Evolutionary conservation across 1,140 invertebrate genomes (phyloP).

Genomic region (Cotesia glomerata): DNA sequence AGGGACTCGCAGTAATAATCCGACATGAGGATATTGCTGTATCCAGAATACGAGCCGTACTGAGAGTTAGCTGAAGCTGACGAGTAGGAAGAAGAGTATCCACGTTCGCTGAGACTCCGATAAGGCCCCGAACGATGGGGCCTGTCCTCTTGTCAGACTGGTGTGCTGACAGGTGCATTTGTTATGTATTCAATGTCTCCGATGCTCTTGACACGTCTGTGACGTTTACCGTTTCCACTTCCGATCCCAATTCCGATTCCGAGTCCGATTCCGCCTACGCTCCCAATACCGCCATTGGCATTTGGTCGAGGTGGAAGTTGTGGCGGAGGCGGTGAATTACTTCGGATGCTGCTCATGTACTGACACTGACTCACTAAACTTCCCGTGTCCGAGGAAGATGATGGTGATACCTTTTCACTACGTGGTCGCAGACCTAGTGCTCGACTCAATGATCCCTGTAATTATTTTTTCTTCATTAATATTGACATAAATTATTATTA

Average conservation of each 20-base stretch:
- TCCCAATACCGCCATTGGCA: conserved; percentile 36
- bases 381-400: conserved; percentile 66
- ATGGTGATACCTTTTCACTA: conserved; percentile 66
- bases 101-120: conserved; percentile 58
- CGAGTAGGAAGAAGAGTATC: conserved; percentile 54
- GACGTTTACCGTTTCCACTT: conserved; percentile 58
- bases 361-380: conserved; percentile 63
- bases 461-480: conserved; percentile 32
- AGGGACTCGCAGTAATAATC: conserved; percentile 50
- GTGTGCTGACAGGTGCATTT: conserved; percentile 58
- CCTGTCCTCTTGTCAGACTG: conserved; percentile 61
- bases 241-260: too few relatives aligned
- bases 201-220: conserved; percentile 74
- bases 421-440: conserved; percentile 75
- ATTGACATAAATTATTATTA: neutral
- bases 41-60: conserved; percentile 56
- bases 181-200: conserved; percentile 72
- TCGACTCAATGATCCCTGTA: conserved; percentile 77
- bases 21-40: conserved; percentile 50
- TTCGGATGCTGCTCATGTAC: conserved; percentile 59
- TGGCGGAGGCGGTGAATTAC: conserved; percentile 56
- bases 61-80: conserved; percentile 41
- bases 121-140: conserved; percentile 58
- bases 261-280: too few relatives aligned
- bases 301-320: conserved; percentile 56